Conservation (phyloP, 2,888 invertebrate species). For the Idaea dimidiata region DNA sequence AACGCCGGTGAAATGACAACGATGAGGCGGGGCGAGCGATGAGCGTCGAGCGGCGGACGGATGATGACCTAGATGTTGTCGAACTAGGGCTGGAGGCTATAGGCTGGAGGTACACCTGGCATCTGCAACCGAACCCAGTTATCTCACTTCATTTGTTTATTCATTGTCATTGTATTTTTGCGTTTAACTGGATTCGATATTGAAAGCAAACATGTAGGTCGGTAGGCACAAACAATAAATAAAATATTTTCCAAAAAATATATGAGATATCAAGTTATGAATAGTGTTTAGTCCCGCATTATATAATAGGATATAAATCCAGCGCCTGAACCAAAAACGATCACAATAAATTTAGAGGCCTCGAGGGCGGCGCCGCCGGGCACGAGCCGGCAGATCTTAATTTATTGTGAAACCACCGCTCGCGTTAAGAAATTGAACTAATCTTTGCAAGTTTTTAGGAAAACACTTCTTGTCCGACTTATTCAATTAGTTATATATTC, state of each 20-base stretch:
- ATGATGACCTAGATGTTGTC: neutral
- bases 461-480: neutral
- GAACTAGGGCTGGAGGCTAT: neutral
- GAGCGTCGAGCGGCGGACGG: too few relatives aligned
- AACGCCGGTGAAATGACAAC: neutral
- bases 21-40: too few relatives aligned
- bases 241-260: too few relatives aligned
- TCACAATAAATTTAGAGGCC: neutral
- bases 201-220: too few relatives aligned
- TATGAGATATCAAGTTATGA: too few relatives aligned
- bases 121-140: too few relatives aligned
- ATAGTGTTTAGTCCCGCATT: neutral
- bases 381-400: neutral
- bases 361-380: neutral
- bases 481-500: neutral
- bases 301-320: neutral
- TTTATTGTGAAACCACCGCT: neutral
- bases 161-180: too few relatives aligned
- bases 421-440: neutral
- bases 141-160: neutral
- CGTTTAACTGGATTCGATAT: too few relatives aligned
- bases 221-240: too few relatives aligned
- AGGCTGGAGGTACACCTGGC: neutral
- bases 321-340: neutral
- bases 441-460: neutral